phyloP scores from a whole-genome alignment of 2,888 invertebrate species.

The Drosophila mimica region DNA sequence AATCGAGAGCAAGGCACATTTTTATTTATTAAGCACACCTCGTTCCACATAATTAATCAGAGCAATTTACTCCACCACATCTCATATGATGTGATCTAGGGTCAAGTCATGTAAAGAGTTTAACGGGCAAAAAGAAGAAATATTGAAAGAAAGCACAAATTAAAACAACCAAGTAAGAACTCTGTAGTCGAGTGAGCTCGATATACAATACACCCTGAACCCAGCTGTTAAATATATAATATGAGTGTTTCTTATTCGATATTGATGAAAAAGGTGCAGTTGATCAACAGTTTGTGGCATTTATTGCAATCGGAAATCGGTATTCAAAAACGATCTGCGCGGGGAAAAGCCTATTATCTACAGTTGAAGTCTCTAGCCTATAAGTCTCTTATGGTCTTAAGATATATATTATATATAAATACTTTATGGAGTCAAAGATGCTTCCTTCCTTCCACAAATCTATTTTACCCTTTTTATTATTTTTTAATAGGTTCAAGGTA shows the following conservation, averaged over 20 bases:
- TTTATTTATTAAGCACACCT: constrained; percentile 31
- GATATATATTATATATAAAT: background rate
- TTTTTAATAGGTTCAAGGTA: background rate
- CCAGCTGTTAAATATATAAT: too few relatives aligned
- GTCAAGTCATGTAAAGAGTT: background rate
- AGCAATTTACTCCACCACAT: constrained; percentile 27
- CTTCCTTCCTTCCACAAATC: background rate
- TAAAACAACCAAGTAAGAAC: background rate
- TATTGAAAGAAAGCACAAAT: background rate
- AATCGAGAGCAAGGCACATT: constrained; percentile 4
- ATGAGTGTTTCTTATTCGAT: too few relatives aligned
- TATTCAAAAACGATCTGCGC: background rate
- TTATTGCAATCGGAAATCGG: too few relatives aligned
- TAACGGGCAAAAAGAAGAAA: background rate
- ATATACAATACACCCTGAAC: too few relatives aligned
- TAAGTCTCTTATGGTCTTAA: background rate
- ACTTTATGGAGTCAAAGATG: background rate
- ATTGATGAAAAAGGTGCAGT: too few relatives aligned
- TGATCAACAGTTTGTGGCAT: too few relatives aligned
- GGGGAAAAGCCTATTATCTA: background rate
- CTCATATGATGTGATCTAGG: background rate
- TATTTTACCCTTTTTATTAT: background rate
- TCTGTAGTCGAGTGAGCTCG: background rate
- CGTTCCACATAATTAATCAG: constrained; percentile 26
- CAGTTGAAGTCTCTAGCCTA: background rate